Evolutionary conservation across 2,888 invertebrate species (phyloP), one percentile per base, ranked within the genome.

Genomic region (Aproaerema taeniolella): DNA sequence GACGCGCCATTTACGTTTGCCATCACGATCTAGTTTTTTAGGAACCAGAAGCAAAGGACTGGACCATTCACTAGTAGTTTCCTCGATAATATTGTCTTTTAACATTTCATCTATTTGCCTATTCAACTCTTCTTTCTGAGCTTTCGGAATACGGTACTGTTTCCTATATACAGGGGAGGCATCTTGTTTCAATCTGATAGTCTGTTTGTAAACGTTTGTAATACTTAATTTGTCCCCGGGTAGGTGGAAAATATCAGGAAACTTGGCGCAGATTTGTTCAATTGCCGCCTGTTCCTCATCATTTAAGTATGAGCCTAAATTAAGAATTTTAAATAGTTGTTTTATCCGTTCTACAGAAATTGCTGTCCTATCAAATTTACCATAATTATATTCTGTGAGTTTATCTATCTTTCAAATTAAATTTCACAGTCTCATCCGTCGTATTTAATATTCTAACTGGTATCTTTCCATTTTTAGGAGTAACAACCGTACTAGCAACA

Each of bases 1-100:
- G 2, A 43, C 24, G 8, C 43, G 26, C 43, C 43, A 43, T 35
- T 43, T 43, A 12, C 31, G 39, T 13, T 39, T 28, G 12, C 37
- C 39, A 9, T 28, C 10, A 20, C 11, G 2, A 16, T 39, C 36
- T 13, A 11, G 5, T 10, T 36, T 43, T 20, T 43, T 43, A 1
- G 39, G 33, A 12, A 43, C 39, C 25, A 40, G 13, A 26, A 32
- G 39, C 30, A 43, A 28, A 24, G 39, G 39, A 37, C 37, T 37
- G 13, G 31, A 36, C 31, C 37, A 37, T 32, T 37, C 33, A 33
- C 41, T 41, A 15, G 32, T 12, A 7, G 37, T 16, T 20, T 36
- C 36, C 29, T 41, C 37, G 26, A 38, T 41, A 12, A 37, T 41
- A 6, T 31, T 33, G n/a, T 41, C 26, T 14, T 35, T 8, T 7